Base-by-base conservation (phyloP, 2,113 vertebrate genomes). In the Eurystomus gularis region DNA sequence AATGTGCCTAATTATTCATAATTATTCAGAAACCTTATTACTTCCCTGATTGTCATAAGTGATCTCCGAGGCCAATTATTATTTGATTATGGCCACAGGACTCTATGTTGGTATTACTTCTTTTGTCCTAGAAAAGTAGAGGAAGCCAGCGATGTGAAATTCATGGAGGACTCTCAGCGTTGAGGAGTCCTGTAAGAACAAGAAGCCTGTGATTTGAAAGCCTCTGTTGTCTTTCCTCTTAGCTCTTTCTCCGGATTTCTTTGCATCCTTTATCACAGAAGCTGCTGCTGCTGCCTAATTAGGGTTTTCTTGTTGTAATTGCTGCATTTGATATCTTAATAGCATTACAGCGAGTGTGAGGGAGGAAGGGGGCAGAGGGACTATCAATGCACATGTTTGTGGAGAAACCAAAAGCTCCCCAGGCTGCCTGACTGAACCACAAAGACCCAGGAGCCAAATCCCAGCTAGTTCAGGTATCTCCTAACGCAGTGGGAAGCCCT, bases 1-100 rank as follows among this genome's bases (percentile, higher is more conserved):
- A 97, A 98, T 98, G 98, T 97, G 97, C 95, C 98, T 98, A 98
- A 98, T 98, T 98, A 98, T 98, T 98, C 98, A 98, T 98, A 98
- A 98, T 98, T 98, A 98, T 98, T 98, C 98, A 97, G 97, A 98
- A 98, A 97, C 93, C 97, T 95, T 98, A 98, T 98, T 98, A 98
- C 97, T 98, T 98, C 93, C 96, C 96, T 95, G 97, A 98, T 98
- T 98, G 96, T 97, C 90, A 48, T 97, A 97, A 98, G 97, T 98
- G 97, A 97, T 97, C 97, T 98, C 95, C 4, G 72, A 98, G 98
- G 96, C 97, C 98, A 98, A 98, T 98, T 98, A 98, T 93, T 91
- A 96, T 95, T 96, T 95, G 97, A 97, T 97, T 98, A 98, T 97
- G 97, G 97, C 96, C 94, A 95, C 92, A 97, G 96, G 97, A 96